Evolutionary conservation across 1,140 invertebrate genomes (phyloP).

Genomic region (Acyrthosiphon pisum): DNA sequence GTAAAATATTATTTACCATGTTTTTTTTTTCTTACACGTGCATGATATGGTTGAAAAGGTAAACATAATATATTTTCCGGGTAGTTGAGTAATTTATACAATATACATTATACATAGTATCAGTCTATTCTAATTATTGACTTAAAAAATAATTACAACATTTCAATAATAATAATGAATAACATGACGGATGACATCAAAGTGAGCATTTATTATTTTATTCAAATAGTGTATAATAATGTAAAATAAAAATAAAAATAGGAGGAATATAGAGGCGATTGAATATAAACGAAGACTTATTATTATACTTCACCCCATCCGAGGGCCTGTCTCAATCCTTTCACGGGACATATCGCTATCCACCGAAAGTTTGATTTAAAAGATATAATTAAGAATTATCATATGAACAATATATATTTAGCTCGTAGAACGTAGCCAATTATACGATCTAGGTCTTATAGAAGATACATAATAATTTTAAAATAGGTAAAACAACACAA

Average conservation of each 20-base stretch:
- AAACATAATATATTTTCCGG: neutral
- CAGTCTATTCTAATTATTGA: neutral
- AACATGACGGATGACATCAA: neutral
- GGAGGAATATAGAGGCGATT: neutral
- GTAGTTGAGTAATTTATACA: neutral
- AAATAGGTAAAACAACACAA: neutral
- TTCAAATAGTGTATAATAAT: neutral
- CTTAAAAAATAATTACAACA: neutral
- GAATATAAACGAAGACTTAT: neutral
- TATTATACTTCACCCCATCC: neutral
- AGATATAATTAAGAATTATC: neutral
- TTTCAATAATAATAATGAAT: neutral
- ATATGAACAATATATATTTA: neutral
- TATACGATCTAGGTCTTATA: neutral
- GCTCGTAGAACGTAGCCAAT: neutral
- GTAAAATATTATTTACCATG: neutral
- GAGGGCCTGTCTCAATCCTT: neutral
- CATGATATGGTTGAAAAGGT: neutral
- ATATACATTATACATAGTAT: neutral
- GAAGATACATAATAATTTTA: neutral
- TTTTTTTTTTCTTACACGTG: neutral
- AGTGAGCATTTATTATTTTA: conserved; percentile 4
- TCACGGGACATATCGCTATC: neutral
- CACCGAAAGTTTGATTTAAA: neutral
- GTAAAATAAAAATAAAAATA: neutral